phyloP scores from a whole-genome alignment of 1,140 invertebrate genomes.

The Xylocopa sonorina region DNA sequence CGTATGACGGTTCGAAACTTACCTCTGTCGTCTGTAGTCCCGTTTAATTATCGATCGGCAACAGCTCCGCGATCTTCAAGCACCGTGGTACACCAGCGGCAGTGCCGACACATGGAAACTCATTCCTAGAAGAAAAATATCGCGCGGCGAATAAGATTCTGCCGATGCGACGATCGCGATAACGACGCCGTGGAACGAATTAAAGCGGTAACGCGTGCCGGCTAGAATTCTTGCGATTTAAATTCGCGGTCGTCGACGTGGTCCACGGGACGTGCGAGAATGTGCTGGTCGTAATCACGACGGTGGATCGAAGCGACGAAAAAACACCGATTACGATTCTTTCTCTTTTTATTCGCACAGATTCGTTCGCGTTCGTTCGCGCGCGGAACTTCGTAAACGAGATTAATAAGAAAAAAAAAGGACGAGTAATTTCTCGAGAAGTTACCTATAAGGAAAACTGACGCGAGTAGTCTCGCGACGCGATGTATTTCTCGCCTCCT shows the following conservation, averaged over 20 bases:
- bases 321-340: background rate
- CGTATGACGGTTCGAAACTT: background rate
- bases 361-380: background rate
- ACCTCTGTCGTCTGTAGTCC: constrained; percentile 33
- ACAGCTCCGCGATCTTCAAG: background rate
- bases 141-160: background rate
- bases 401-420: background rate
- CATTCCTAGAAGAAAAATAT: constrained; percentile 1
- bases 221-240: constrained; percentile 37
- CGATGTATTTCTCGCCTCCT: no score
- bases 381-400: background rate
- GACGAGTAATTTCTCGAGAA: background rate
- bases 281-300: constrained; percentile 9
- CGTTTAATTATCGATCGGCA: background rate
- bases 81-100: background rate
- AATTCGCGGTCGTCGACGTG: constrained; percentile 27
- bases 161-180: constrained; percentile 16
- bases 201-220: constrained; percentile 21
- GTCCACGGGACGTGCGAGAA: constrained; percentile 33
- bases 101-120: background rate
- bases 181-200: constrained; percentile 26
- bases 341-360: background rate
- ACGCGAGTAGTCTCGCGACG: background rate
- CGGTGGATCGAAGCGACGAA: constrained; percentile 9
- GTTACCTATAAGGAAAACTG: background rate